Percentiles rank a stretch among this genome's conserved stretches.
These are phyloP conservation scores for Bruchidius siliquastri DNA, from an alignment of 2,888 invertebrate species.

Conservation along the genomic window DNA sequence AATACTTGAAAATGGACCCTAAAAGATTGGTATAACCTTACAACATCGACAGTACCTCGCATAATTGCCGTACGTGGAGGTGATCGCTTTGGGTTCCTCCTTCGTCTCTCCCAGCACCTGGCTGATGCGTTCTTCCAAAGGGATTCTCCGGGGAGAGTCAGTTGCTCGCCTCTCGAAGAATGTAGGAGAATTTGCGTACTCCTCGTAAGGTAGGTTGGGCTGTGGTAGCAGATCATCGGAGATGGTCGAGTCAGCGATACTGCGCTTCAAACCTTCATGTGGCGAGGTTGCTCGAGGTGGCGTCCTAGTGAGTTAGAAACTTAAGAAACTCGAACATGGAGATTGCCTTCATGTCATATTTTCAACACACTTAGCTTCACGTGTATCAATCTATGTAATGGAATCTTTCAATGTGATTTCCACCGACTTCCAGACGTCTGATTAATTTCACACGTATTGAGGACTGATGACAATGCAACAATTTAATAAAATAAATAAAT, in stretches of 20 bases:
- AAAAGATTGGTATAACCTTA: too few species aligned
- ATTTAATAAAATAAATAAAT: too few species aligned
- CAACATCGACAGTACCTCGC: background rate
- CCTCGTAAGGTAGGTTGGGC: slow-evolving; percentile 26
- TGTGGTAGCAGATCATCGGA: slow-evolving; percentile 49
- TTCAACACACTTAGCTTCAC: too few species aligned
- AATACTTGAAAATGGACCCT: too few species aligned
- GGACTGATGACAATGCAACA: too few species aligned
- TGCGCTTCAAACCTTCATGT: slow-evolving; percentile 44
- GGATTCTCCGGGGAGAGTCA: slow-evolving; percentile 54
- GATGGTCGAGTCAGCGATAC: slow-evolving; percentile 54
- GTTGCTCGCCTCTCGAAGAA: slow-evolving; percentile 1
- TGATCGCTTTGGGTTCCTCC: slow-evolving; percentile 16
- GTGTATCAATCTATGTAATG: too few species aligned
- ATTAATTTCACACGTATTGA: too few species aligned
- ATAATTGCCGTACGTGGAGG: background rate
- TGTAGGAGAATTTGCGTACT: slow-evolving; percentile 30
- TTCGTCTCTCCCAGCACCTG: slow-evolving; percentile 55
- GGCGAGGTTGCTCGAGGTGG: slow-evolving; percentile 35
- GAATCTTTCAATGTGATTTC: too few species aligned
- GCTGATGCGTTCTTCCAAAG: slow-evolving; percentile 58
- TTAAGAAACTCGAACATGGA: too few species aligned
- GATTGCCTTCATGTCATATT: too few species aligned
- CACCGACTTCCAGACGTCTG: too few species aligned
- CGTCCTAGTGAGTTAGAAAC: slow-evolving; percentile 5